These are phyloP conservation scores for Hypomecis punctinalis DNA, from an alignment of 2,888 invertebrate species.

Conservation along the genomic window DNA sequence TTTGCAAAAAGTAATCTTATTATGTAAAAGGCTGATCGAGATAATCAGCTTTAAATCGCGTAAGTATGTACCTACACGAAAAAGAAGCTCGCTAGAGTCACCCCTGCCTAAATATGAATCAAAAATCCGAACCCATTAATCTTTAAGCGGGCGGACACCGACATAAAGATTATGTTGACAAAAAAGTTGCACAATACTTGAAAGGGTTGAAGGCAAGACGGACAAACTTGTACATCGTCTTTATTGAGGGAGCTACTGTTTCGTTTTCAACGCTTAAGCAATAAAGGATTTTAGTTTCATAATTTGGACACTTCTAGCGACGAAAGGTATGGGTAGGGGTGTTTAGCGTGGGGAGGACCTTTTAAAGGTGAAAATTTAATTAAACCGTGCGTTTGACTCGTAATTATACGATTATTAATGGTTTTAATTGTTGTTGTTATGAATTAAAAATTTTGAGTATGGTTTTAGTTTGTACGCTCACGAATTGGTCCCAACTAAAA, in stretches of 20 bases:
- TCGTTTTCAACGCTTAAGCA: neutral
- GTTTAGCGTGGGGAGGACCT: constrained; percentile 16
- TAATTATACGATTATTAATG: constrained; percentile 9
- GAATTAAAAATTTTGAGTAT: neutral
- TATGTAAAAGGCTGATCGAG: too few species aligned
- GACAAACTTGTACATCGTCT: neutral
- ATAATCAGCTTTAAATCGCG: too few species aligned
- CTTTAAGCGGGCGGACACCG: constrained; percentile 31
- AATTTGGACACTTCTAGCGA: neutral
- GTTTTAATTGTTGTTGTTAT: constrained; percentile 1
- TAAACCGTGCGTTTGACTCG: constrained; percentile 13
- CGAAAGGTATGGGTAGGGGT: constrained; percentile 4
- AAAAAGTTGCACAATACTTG: constrained; percentile 31
- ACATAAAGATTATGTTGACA: constrained; percentile 29
- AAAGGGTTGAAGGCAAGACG: constrained; percentile 22
- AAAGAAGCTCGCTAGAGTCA: neutral
- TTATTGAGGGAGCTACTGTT: neutral
- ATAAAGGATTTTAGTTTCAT: neutral
- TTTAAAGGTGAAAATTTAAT: constrained; percentile 12
- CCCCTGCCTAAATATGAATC: constrained; percentile 3
- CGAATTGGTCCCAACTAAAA: too few species aligned
- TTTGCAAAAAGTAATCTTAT: too few species aligned
- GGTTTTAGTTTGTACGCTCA: too few species aligned
- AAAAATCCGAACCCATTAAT: constrained; percentile 23
- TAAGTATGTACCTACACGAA: too few species aligned